Percentiles rank a stretch among this genome's conserved stretches.
These are phyloP conservation scores for Penaeus indicus DNA, from an alignment of 1,140 invertebrate species.

Conservation along the genomic window DNA sequence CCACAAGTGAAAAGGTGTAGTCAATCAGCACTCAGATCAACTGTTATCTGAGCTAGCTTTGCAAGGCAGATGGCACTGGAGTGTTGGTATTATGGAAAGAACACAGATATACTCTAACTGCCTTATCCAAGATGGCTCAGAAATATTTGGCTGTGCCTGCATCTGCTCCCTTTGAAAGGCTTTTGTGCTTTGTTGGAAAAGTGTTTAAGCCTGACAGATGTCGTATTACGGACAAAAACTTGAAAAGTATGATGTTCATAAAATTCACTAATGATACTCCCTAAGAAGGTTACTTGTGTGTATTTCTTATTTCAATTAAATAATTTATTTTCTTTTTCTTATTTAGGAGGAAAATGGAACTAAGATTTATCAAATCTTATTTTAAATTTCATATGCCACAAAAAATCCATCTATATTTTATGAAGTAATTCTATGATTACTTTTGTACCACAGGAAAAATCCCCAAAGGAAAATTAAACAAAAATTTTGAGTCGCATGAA, in stretches of 20 bases:
- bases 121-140: constrained; percentile 5
- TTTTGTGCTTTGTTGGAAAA: background rate
- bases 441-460: background rate
- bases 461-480: background rate
- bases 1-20: constrained; percentile 1
- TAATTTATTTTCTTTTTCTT: background rate
- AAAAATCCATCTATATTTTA: background rate
- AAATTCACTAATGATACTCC: background rate
- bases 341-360: constrained; percentile 3
- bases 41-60: too few species aligned
- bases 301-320: background rate
- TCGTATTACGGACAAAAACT: background rate
- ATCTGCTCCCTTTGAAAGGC: background rate
- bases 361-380: background rate
- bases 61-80: constrained; percentile 4
- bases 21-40: too few species aligned
- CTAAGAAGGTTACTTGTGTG: background rate
- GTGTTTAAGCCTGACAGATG: constrained; percentile 7
- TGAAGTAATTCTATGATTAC: too few species aligned
- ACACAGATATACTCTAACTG: constrained; percentile 1
- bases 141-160: background rate
- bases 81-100: constrained; percentile 1
- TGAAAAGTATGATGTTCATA: background rate
- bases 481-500: background rate
- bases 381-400: background rate